Conservation (phyloP, 2,797 vertebrate species). For the Aplochiton taeniatus region DNA sequence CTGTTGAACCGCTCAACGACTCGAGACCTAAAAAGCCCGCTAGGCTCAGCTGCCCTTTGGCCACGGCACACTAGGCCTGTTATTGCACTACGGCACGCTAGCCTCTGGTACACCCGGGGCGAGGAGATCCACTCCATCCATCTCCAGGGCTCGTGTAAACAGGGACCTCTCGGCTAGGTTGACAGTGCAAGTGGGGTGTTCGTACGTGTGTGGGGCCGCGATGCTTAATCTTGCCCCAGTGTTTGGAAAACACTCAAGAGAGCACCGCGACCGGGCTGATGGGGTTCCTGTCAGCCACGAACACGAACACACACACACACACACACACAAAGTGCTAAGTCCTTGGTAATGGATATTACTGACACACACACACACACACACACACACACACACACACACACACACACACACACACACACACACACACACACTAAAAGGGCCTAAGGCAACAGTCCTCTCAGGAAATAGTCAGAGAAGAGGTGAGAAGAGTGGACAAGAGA, state of each 20-base stretch:
- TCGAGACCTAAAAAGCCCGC: neutral
- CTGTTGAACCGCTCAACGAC: neutral
- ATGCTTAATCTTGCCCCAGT: slow-evolving; percentile 55
- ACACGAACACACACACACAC: too few species aligned
- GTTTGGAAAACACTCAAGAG: slow-evolving; percentile 57
- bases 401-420: too few species aligned
- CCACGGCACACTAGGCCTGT: neutral
- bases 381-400: too few species aligned
- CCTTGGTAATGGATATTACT: too few species aligned
- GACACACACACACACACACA: too few species aligned
- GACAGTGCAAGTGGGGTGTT: slow-evolving; percentile 61
- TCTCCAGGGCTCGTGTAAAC: slow-evolving; percentile 66
- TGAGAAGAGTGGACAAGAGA: neutral
- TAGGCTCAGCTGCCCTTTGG: neutral
- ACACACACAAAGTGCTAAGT: too few species aligned
- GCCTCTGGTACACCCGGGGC: slow-evolving; percentile 31
- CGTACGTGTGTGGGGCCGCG: slow-evolving; percentile 58
- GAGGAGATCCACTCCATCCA: slow-evolving; percentile 44
- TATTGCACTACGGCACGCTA: neutral
- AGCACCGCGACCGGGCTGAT: slow-evolving; percentile 31
- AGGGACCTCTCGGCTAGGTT: slow-evolving; percentile 69
- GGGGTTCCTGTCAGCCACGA: slow-evolving; percentile 20
- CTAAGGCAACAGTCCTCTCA: too few species aligned
- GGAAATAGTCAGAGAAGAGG: neutral
- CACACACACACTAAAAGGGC: too few species aligned